A percentile compares a stretch with the other conserved stretches of the same genome.
These are phyloP conservation scores for Nothoprocta pentlandii DNA, from an alignment of 2,113 vertebrate species.

Conservation along the genomic window DNA sequence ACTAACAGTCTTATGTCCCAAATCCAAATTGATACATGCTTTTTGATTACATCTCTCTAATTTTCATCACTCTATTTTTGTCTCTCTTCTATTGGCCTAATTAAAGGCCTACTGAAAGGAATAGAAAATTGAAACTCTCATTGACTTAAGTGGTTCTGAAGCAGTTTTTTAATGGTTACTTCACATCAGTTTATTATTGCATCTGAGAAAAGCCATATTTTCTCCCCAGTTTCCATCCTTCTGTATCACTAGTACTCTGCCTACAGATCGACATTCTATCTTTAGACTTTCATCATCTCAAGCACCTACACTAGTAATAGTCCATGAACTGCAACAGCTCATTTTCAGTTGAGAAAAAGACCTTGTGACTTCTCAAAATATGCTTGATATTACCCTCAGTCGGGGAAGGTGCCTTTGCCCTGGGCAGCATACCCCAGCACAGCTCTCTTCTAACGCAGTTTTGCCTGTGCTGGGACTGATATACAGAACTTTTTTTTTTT, in stretches of 20 bases:
- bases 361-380: background rate
- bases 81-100: background rate
- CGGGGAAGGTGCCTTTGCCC: background rate
- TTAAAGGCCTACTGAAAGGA: slow-evolving; percentile 31
- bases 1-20: background rate
- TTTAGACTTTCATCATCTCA: background rate
- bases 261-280: background rate
- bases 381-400: background rate
- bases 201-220: background rate
- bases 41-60: slow-evolving; percentile 25
- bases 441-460: background rate
- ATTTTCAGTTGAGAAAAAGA: background rate
- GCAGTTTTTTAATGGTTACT: background rate
- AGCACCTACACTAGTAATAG: background rate
- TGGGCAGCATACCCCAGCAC: accelerated
- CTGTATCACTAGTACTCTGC: background rate
- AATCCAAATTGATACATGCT: background rate
- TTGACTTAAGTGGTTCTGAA: slow-evolving; percentile 29
- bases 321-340: background rate
- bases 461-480: background rate
- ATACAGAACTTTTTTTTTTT: background rate
- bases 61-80: background rate
- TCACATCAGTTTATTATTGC: background rate
- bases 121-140: slow-evolving; percentile 6
- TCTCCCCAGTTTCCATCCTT: background rate